Evolutionary conservation across 2,113 vertebrate species (phyloP).

Genomic region (Campylorhamphus procurvoides): DNA sequence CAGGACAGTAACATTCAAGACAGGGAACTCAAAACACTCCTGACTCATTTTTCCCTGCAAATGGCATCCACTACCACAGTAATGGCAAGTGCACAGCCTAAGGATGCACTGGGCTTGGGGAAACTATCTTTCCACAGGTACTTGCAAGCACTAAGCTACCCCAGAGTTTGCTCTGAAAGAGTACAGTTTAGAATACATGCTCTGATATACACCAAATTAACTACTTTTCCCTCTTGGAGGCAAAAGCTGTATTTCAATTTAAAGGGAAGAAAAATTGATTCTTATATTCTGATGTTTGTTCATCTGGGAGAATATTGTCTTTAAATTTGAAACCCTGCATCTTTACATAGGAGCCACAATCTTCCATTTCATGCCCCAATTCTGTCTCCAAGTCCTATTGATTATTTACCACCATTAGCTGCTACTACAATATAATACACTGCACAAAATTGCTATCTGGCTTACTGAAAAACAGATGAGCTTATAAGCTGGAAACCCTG

Average conservation of each 20-base stretch:
- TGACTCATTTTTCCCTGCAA: neutral
- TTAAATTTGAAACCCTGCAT: neutral
- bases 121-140: neutral
- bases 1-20: neutral
- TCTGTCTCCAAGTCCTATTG: neutral
- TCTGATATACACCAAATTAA: neutral
- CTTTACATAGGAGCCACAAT: neutral
- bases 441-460: neutral
- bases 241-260: neutral
- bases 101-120: neutral
- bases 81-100: neutral
- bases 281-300: neutral
- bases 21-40: neutral
- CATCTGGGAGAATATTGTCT: neutral
- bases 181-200: fast-evolving
- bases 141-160: neutral
- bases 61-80: neutral
- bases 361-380: neutral
- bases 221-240: neutral
- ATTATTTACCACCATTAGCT: neutral
- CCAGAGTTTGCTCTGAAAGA: neutral
- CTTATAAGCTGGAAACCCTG: neutral
- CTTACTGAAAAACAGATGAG: neutral
- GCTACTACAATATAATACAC: neutral
- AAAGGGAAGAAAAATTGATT: neutral